These are phyloP conservation scores for Chrysina gloriosa DNA, from an alignment of 2,888 invertebrate species.

Conservation along the genomic window DNA sequence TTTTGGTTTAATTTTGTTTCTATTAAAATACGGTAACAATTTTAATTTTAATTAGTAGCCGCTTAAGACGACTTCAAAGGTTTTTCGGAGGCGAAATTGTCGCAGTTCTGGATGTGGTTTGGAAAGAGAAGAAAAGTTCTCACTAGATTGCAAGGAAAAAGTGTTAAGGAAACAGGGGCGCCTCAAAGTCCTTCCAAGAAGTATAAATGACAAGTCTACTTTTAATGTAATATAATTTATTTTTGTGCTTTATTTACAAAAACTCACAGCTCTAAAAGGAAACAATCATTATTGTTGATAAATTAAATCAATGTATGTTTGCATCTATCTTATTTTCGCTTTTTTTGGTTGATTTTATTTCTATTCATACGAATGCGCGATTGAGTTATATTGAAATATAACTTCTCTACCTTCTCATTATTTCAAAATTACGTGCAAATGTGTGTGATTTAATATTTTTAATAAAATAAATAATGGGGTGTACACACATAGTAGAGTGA, in stretches of 20 bases:
- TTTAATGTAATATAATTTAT: conserved; percentile 58
- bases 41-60: conserved; percentile 58
- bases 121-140: conserved; percentile 15
- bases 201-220: conserved; percentile 40
- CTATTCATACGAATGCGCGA: no score
- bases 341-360: background rate
- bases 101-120: background rate
- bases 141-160: background rate
- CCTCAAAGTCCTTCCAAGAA: conserved; percentile 28
- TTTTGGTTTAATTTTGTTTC: conserved; percentile 59
- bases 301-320: conserved; percentile 48
- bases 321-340: conserved; percentile 6
- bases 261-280: conserved; percentile 64
- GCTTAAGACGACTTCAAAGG: conserved; percentile 52
- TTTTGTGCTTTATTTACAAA: conserved; percentile 64
- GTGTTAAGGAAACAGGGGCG: conserved; percentile 1
- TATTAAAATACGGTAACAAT: conserved; percentile 57
- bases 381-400: no score
- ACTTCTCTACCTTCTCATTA: background rate
- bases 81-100: conserved; percentile 21
- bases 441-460: no score
- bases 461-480: no score
- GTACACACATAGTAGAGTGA: no score
- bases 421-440: conserved; percentile 14
- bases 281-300: conserved; percentile 50